Evolutionary conservation across 1,140 invertebrate genomes (phyloP), one percentile per base, ranked within the genome.

Genomic region (Telenomus remus): DNA sequence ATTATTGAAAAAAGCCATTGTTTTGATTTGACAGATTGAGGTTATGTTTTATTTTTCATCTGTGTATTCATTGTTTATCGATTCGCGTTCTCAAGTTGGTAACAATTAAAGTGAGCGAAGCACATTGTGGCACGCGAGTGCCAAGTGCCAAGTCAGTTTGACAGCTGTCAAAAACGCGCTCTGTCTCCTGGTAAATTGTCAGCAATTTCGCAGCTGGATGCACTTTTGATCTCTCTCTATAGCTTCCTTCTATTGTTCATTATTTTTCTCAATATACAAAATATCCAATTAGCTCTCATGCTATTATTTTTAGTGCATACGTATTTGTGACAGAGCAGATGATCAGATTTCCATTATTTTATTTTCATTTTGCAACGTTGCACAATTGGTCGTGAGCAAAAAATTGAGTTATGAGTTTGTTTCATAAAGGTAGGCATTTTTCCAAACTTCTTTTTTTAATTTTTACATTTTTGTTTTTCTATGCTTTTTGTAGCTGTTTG

Each of bases 341-440:
- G 47, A 66, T 66, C 43, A 57, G 48, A 49, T 11, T 15, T 66
- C 35, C 10, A 10, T 46, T 15, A 50, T 19, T 19, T 46, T 57
- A 66, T 53, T 12, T 51, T 19, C 15, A 47, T 55, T 39, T 11
- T 39, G 16, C 51, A 64, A 55, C 35, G 44, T 64, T 64, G 44
- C 35, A 51, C 54, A 64, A 65, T 65, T 43, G 46, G 12, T 3
- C 8, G 43, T 4, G 14, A 14, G 12, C 10, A 12, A 33, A n/a
- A 19, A 14, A 14, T n/a, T 11, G 10, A 37, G 1, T 6, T 47
- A 59, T 43, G 37, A 50, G 43, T 33, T 50, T 60, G 43, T 60
- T 60, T 9, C 39, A 37, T 10, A 60, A 15, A 60, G 35, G 48
- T 50, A 60, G 6, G 48, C 50, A 19, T 27, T 1, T 48, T 48